Evolutionary conservation across 2,888 invertebrate genomes (phyloP).

Genomic region (Diadegma fenestrale): DNA sequence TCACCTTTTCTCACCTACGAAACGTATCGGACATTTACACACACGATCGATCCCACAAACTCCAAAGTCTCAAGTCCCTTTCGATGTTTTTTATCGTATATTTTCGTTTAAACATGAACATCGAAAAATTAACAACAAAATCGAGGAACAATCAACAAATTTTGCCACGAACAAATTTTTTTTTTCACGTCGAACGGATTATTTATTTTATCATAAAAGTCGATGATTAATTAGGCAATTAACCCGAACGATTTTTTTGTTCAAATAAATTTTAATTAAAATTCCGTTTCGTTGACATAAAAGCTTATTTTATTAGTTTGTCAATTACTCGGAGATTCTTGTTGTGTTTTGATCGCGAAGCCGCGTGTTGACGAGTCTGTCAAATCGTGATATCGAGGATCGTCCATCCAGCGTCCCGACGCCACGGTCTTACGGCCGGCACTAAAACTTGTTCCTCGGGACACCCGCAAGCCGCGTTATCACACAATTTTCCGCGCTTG

Average conservation of each 20-base stretch:
- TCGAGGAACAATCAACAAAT: not conserved
- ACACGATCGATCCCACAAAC: constrained; percentile 31
- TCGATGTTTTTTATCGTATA: not conserved
- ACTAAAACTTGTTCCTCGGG: constrained; percentile 76
- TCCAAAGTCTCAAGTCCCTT: not conserved
- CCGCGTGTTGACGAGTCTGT: constrained; percentile 58
- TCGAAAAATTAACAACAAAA: not conserved
- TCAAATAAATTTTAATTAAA: not conserved
- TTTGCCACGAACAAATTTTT: not conserved
- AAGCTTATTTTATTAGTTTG: not conserved
- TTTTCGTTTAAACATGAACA: not conserved
- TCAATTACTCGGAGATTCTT: not conserved
- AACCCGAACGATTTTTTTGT: not conserved
- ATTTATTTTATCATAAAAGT: not conserved
- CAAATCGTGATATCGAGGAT: constrained; percentile 30
- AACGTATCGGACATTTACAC: constrained; percentile 14
- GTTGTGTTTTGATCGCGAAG: constrained; percentile 3
- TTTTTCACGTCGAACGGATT: not conserved
- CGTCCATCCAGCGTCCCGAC: constrained; percentile 73
- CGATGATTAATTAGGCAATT: not conserved
- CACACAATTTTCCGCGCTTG: constrained; percentile 77
- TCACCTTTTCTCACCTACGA: constrained; percentile 55
- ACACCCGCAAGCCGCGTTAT: constrained; percentile 76
- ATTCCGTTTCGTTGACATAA: not conserved
- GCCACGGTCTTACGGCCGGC: constrained; percentile 79